Percentiles rank a stretch among this genome's conserved stretches.
These are phyloP conservation scores for Onychostruthus taczanowskii DNA, from an alignment of 2,113 vertebrate genomes.

Conservation along the genomic window DNA sequence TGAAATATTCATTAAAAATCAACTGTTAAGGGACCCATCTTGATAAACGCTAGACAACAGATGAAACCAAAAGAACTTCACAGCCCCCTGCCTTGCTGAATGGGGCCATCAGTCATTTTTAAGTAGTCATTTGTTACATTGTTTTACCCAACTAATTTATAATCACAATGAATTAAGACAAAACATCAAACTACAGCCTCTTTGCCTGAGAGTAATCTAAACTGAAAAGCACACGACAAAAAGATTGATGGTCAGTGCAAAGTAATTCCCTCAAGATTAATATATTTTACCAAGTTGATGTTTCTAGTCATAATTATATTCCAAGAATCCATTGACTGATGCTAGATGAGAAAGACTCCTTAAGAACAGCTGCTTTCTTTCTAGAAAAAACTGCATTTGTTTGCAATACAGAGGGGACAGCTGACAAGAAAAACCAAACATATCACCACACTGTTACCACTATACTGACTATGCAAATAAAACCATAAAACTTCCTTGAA, in stretches of 20 bases:
- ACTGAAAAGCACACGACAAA: conserved; percentile 24
- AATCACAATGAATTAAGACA: conserved; percentile 45
- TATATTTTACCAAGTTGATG: background rate
- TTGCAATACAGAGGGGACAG: background rate
- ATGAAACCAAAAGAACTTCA: background rate
- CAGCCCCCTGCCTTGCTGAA: background rate
- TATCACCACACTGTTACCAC: background rate
- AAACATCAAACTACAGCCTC: background rate
- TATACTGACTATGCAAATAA: background rate
- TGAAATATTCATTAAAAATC: conserved; percentile 16
- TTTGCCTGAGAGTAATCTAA: conserved; percentile 23
- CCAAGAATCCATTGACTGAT: background rate
- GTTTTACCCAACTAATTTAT: conserved; percentile 32
- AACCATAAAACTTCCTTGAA: background rate
- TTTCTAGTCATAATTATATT: background rate
- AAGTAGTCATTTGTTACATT: background rate
- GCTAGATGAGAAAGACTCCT: background rate
- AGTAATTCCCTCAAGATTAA: conserved; percentile 14
- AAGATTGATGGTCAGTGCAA: conserved; percentile 11
- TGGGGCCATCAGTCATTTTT: conserved; percentile 16
- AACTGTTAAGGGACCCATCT: background rate
- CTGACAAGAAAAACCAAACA: background rate
- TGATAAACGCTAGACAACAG: background rate
- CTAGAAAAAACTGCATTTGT: background rate
- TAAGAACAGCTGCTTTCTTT: background rate